phyloP scores from a whole-genome alignment of 2,113 vertebrate genomes.

The Notarius lentiginosus region DNA sequence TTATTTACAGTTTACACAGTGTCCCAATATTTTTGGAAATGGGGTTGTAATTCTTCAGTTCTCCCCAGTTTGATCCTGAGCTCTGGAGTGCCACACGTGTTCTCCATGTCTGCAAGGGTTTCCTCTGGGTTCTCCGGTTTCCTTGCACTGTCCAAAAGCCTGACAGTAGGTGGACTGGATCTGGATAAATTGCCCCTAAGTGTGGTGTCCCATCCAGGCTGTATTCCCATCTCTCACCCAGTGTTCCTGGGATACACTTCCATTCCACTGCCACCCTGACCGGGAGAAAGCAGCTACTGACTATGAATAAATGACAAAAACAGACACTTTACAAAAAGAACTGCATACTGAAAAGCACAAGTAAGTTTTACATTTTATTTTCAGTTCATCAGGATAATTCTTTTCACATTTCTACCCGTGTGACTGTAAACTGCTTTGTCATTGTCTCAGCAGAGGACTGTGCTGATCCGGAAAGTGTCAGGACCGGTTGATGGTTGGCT shows the following conservation, averaged over 20 bases:
- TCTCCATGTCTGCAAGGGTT: not conserved
- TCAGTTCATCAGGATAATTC: not conserved
- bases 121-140: not conserved
- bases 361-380: not conserved
- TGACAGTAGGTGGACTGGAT: not conserved
- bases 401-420: not conserved
- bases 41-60: no score
- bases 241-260: not conserved
- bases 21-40: no score
- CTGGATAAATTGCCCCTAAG: not conserved
- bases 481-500: conserved; percentile 21
- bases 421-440: not conserved
- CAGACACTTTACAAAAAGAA: not conserved
- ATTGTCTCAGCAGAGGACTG: not conserved
- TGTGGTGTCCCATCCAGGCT: not conserved
- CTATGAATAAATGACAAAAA: not conserved
- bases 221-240: not conserved
- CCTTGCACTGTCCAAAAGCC: not conserved
- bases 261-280: not conserved
- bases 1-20: no score
- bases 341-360: not conserved
- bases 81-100: not conserved
- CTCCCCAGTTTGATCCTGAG: not conserved
- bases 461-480: conserved; percentile 36
- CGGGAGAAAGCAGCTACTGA: not conserved